phyloP scores from a whole-genome alignment of 2,888 invertebrate genomes.

The Mythimna albipuncta region DNA sequence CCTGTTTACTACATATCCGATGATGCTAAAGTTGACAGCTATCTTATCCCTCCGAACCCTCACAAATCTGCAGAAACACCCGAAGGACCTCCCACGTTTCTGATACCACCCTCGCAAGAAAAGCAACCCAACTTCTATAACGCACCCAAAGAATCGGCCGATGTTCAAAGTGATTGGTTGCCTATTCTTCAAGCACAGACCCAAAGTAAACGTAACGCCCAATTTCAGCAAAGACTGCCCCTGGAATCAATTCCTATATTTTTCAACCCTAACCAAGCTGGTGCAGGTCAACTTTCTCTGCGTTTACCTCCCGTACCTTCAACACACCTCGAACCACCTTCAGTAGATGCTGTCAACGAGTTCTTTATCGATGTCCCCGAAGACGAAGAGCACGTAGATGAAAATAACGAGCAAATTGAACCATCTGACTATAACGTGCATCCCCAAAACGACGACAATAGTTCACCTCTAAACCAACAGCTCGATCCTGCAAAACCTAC shows the following conservation, averaged over 20 bases:
- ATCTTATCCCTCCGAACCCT: constrained; percentile 79
- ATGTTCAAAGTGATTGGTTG: constrained; percentile 84
- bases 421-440: constrained; percentile 53
- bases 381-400: constrained; percentile 83
- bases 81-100: constrained; percentile 80
- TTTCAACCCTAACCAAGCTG: constrained; percentile 62
- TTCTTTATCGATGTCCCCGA: constrained; percentile 81
- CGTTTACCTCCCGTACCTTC: constrained; percentile 76
- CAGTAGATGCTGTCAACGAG: constrained; percentile 79
- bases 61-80: constrained; percentile 74
- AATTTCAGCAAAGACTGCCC: constrained; percentile 51
- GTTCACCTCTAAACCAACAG: constrained; percentile 65
- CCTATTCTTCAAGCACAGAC: constrained; percentile 75
- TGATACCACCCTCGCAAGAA: constrained; percentile 79
- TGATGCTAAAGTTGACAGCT: constrained; percentile 77
- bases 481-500: constrained; percentile 76
- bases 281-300: constrained; percentile 49
- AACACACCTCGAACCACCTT: constrained; percentile 80
- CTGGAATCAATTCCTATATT: constrained; percentile 68
- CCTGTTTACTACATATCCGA: constrained; percentile 78
- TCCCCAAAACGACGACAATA: constrained; percentile 66
- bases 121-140: constrained; percentile 73
- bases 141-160: constrained; percentile 72
- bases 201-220: constrained; percentile 55
- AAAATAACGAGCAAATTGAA: constrained; percentile 75